Evolutionary conservation across 37 sponge, comb jelly and placozoan genomes (phyloP).

Genomic region (Chondrilla cf. caribensis): DNA sequence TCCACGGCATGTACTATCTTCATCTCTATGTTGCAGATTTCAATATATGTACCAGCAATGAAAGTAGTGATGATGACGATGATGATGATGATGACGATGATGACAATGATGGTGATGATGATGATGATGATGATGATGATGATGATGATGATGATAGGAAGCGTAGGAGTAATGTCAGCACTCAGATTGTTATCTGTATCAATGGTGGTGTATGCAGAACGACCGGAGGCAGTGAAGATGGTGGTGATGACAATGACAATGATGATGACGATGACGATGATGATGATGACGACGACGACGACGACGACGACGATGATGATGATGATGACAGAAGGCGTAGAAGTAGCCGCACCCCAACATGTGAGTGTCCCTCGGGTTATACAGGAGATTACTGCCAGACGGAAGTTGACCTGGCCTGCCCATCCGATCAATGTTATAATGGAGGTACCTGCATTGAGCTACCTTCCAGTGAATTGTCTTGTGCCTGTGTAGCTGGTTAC

Average conservation of each 20-base stretch:
- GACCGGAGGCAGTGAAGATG: not conserved
- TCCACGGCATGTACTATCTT: too few relatives aligned
- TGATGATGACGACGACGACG: not conserved
- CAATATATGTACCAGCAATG: not conserved
- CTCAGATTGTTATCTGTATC: not conserved
- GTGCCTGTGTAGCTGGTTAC: slow-evolving; percentile 31
- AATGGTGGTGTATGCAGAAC: slow-evolving; percentile 16
- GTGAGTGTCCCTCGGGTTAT: slow-evolving; percentile 1
- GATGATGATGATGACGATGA: not conserved
- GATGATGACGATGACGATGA: not conserved
- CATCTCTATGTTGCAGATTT: too few relatives aligned
- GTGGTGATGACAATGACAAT: not conserved
- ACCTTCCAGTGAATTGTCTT: not conserved
- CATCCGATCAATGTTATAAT: slow-evolving; percentile 9
- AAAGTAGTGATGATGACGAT: slow-evolving; percentile 2
- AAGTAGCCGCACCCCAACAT: not conserved
- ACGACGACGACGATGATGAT: not conserved
- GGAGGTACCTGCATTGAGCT: slow-evolving; percentile 30
- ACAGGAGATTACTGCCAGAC: slow-evolving; percentile 16
- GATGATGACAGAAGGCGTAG: not conserved
- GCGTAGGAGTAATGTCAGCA: not conserved
- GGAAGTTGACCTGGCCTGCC: not conserved
- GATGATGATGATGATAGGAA: not conserved
- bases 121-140: not conserved
- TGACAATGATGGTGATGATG: not conserved